Percentiles rank a stretch among this genome's conserved stretches.
These are phyloP conservation scores for Linyphia triangularis DNA, from an alignment of 2,888 invertebrate species.

Conservation along the genomic window DNA sequence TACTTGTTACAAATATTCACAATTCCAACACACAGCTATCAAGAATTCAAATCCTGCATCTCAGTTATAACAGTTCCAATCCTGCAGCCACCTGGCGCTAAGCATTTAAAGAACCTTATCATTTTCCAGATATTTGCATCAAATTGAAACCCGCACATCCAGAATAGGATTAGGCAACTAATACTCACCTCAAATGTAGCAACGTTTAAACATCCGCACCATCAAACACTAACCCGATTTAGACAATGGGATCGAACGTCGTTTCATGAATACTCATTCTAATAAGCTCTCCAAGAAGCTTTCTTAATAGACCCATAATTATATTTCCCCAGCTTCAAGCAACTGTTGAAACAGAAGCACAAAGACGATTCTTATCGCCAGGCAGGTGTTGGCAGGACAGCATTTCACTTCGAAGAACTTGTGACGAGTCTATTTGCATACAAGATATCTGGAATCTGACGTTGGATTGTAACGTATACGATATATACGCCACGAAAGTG, in stretches of 20 bases:
- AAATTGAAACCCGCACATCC: too few species aligned
- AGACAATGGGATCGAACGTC: conserved; percentile 30
- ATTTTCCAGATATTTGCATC: too few species aligned
- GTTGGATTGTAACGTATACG: conserved; percentile 30
- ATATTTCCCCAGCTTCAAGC: conserved; percentile 64
- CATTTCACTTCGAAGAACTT: conserved; percentile 55
- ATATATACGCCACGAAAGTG: not conserved
- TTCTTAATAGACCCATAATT: conserved; percentile 64
- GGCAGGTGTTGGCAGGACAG: conserved; percentile 59
- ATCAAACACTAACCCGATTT: not conserved
- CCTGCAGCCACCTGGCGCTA: too few species aligned
- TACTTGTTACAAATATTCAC: too few species aligned
- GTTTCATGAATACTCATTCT: conserved; percentile 41
- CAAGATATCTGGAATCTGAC: conserved; percentile 61
- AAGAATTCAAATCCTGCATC: too few species aligned
- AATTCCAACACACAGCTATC: too few species aligned
- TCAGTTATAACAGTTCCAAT: too few species aligned
- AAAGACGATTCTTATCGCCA: conserved; percentile 57
- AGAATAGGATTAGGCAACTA: not conserved
- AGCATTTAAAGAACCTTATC: too few species aligned
- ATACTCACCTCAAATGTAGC: too few species aligned
- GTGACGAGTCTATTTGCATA: conserved; percentile 65
- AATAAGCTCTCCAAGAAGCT: conserved; percentile 55
- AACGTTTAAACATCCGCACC: too few species aligned
- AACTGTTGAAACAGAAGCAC: conserved; percentile 69